Base-by-base conservation (phyloP, 2,113 vertebrate species). In the Artemisiospiza belli region DNA sequence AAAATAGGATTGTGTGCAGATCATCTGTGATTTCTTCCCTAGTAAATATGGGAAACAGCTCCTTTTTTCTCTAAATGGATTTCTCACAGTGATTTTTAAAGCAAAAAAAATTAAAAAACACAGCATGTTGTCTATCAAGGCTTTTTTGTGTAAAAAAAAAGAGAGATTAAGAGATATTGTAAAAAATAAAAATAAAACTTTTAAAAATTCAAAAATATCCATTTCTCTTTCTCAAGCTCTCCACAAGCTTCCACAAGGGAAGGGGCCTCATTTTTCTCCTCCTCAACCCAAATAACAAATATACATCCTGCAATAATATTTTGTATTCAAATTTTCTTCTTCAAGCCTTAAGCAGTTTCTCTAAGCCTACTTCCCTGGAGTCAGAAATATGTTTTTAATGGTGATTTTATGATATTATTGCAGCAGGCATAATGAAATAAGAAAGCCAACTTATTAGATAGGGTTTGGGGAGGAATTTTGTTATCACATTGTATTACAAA, bases 341-440 rank as follows among this genome's bases (percentile, higher is more conserved):
- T 88, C 11, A 1, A 66, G 12, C 23, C 22, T 47, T 55, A 43
- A 75, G 58, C 17, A 68, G 22, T 67, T 92, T 82, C 35, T 87
- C 30, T 44, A 63, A 90, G 15, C 19, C 41, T n/a, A 66, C n/a
- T 76, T 90, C 54, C 67, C 74, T 73, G 31, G 70, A 91, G 78
- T 33, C 10, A 94, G 85, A 95, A 84, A 58, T 55, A 68, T 31
- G 30, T 12, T 83, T 95, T 85, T 80, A 90, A 76, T 88, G 59
- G 20, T 21, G 69, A 73, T 69, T 93, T 83, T 57, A 69, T 69
- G 12, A 69, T 51, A 12, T 31, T 89, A 66, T 37, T 86, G 58
- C 24, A 54, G 28, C n/a, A 73, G 11, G 12, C 31, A 66, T 77
- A 92, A 73, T 39, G 28, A 87, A 92, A 92, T 54, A 83, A 80